These are phyloP conservation scores for Corbicula japonica DNA, from an alignment of 2,888 invertebrate genomes.

Conservation along the genomic window DNA sequence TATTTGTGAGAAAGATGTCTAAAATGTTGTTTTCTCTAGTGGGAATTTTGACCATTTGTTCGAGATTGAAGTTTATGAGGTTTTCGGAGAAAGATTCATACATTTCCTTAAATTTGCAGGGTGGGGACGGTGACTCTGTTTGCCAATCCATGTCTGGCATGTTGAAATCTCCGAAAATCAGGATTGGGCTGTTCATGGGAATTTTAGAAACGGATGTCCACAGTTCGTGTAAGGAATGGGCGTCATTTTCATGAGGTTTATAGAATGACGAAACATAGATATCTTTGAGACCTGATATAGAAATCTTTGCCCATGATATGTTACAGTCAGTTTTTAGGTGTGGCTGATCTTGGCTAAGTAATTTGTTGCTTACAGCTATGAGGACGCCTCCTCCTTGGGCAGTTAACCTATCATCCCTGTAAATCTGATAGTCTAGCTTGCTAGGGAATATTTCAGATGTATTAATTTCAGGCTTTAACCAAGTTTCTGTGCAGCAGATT, in stretches of 20 bases:
- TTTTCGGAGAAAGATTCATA: no score
- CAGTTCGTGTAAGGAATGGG: conserved; percentile 9
- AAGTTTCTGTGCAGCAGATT: conserved; percentile 37
- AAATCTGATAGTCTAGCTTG: neutral
- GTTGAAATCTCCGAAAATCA: conserved; percentile 36
- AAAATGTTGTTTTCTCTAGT: no score
- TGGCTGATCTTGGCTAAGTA: conserved; percentile 25
- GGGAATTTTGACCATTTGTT: no score
- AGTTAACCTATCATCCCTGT: neutral
- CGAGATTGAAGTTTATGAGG: no score
- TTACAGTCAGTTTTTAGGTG: conserved; percentile 30
- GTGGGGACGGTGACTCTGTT: no score
- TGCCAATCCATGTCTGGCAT: no score
- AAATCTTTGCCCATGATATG: conserved; percentile 17
- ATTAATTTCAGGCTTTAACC: conserved; percentile 37
- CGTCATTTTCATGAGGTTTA: conserved; percentile 34
- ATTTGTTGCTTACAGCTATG: conserved; percentile 10
- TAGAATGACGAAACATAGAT: conserved; percentile 13
- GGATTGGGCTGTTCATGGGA: conserved; percentile 16
- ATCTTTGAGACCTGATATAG: neutral
- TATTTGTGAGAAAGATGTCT: no score
- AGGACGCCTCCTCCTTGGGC: conserved; percentile 36
- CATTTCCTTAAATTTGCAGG: no score
- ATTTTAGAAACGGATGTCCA: conserved; percentile 18
- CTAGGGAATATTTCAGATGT: conserved; percentile 34